Evolutionary conservation across 92 coral and sea anemone species (phyloP), one percentile per base, ranked within the genome.

Genomic region (Epizoanthus rinbou): DNA sequence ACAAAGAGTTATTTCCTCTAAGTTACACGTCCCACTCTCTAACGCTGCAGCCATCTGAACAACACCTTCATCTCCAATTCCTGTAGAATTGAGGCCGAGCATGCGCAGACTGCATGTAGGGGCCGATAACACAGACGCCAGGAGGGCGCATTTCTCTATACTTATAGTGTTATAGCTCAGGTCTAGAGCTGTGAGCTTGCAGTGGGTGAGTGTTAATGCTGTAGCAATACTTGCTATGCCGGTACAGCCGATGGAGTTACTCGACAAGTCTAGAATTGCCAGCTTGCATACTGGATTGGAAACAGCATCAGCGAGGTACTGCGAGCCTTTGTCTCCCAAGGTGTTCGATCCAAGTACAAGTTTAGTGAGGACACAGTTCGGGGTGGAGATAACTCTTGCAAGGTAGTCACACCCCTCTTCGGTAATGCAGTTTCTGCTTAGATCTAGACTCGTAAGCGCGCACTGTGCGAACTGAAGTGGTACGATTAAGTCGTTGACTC

Each of bases 281-380:
- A 70, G 87, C 35, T 17, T 64, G 21, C 22, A 64, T 8, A 8
- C 69, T 3, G 11, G 24, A 2, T 21, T 21, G 11, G 69, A 21
- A 58, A 74, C 31, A 41, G 87, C 80, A 56, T 3, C 47, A 31
- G 75, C 45, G 47, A 54, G 22, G 2, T 64, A 22, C 14, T 54
- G 57, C 8, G 62, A 64, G n/a, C 87, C 87, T 8, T 84, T 71
- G 28, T 84, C 87, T 56, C 73, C 87, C 14, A 84, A 59, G 19
- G 63, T 17, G 52, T 84, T 84, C 17, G 28, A 73, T 16, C 84
- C 24, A 23, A 84, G 82, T 31, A 72, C 43, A 21, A 74, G 17
- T 50, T 37, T 73, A 9, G 72, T 28, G 81, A 84, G 31, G 64
- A 15, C 75, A 11, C 84, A 31, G 31, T 60, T 84, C 47, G 52